Evolutionary conservation across 2,113 vertebrate genomes (phyloP).

Genomic region (Alexandromys fortis): DNA sequence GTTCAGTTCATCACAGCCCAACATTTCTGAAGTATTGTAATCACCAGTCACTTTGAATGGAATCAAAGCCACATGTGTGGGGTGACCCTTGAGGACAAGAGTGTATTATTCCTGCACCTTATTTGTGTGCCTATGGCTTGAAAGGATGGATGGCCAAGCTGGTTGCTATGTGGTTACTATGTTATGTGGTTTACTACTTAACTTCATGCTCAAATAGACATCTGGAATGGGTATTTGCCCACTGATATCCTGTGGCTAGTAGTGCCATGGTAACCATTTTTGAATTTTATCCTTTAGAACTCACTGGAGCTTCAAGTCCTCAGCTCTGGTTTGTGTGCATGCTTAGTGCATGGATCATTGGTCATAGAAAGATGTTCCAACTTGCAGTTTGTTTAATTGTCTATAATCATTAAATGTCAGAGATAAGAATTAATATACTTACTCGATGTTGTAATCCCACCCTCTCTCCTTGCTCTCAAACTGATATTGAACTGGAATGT

Average conservation of each 20-base stretch:
- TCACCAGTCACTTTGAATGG: neutral
- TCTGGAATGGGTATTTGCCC: neutral
- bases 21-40: conserved; percentile 26
- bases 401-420: conserved; percentile 8
- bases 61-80: neutral
- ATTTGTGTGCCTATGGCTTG: neutral
- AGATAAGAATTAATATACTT: conserved; percentile 32
- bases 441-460: neutral
- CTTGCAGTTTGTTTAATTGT: conserved; percentile 17
- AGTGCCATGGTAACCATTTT: neutral
- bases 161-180: neutral
- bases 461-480: neutral
- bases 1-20: neutral
- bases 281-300: conserved; percentile 28
- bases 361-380: neutral
- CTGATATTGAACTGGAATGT: neutral
- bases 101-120: neutral
- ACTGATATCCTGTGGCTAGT: neutral
- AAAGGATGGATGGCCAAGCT: neutral
- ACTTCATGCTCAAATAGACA: neutral
- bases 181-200: neutral
- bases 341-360: neutral
- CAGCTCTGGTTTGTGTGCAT: neutral
- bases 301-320: neutral
- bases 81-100: neutral